A percentile compares a stretch with the other conserved stretches of the same genome.
These are phyloP conservation scores for Tetragnatha versicolor DNA, from an alignment of 1,140 invertebrate species.

Conservation along the genomic window DNA sequence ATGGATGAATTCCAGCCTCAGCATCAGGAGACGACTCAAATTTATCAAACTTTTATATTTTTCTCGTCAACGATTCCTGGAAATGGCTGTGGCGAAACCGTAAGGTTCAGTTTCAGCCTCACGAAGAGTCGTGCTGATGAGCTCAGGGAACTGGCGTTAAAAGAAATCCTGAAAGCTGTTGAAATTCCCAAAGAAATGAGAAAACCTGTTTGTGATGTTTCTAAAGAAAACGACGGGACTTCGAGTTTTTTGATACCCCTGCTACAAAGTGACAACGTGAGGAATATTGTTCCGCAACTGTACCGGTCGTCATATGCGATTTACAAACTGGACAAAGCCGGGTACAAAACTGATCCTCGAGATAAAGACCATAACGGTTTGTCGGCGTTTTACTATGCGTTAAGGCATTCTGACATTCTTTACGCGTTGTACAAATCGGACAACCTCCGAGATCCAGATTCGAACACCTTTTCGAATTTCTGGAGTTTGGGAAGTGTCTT, in stretches of 20 bases:
- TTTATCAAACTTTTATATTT: too few relatives aligned
- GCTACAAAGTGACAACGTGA: not conserved
- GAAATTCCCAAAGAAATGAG: not conserved
- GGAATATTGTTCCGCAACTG: not conserved
- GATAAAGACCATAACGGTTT: not conserved
- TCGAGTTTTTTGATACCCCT: not conserved
- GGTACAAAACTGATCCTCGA: not conserved
- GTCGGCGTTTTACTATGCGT: not conserved
- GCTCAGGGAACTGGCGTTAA: not conserved
- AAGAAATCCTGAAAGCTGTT: not conserved
- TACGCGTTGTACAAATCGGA: not conserved
- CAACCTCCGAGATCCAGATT: not conserved
- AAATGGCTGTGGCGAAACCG: not conserved
- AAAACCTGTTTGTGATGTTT: not conserved
- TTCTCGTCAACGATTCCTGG: too few relatives aligned
- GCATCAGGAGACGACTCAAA: too few relatives aligned
- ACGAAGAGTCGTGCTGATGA: not conserved
- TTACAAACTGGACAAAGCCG: not conserved
- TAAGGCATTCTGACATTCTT: not conserved
- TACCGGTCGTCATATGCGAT: not conserved
- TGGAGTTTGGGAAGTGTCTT: not conserved
- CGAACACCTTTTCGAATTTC: not conserved
- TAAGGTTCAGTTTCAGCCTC: not conserved
- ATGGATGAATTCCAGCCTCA: too few relatives aligned
- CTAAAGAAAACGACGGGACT: not conserved